phyloP scores from a whole-genome alignment of 2,113 vertebrate species.

The Ifrita kowaldi region DNA sequence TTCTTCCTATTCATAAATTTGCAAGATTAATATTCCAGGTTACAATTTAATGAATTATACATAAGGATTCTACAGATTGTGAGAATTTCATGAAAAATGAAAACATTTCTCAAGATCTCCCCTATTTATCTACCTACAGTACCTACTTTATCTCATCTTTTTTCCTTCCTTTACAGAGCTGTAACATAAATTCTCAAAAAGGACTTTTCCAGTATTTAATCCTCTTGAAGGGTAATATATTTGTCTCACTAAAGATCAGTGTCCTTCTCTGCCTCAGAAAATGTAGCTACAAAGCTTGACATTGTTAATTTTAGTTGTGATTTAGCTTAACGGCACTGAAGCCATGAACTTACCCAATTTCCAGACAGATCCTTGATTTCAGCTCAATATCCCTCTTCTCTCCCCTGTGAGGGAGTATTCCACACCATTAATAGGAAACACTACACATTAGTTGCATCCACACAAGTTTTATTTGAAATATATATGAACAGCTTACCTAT shows the following conservation, averaged over 20 bases:
- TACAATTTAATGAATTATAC: background rate
- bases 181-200: conserved; percentile 49
- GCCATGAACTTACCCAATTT: conserved; percentile 5
- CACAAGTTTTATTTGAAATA: background rate
- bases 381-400: background rate
- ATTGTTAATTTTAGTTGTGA: conserved; percentile 42
- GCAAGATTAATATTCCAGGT: background rate
- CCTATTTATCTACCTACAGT: conserved; percentile 25
- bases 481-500: background rate
- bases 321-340: conserved; percentile 30
- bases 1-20: background rate
- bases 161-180: background rate
- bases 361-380: conserved; percentile 41
- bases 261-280: conserved; percentile 40
- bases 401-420: background rate
- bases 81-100: conserved; percentile 32
- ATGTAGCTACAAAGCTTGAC: conserved; percentile 28
- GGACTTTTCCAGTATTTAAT: conserved; percentile 23
- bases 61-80: background rate
- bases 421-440: background rate
- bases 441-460: background rate
- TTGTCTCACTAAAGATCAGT: conserved; percentile 26
- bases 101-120: conserved; percentile 27
- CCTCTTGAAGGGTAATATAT: conserved; percentile 53
- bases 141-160: background rate